Percentiles rank a stretch among this genome's conserved stretches.
Evolutionary conservation across 2,888 invertebrate species (phyloP).

Genomic region (Gastrophysa polygoni): DNA sequence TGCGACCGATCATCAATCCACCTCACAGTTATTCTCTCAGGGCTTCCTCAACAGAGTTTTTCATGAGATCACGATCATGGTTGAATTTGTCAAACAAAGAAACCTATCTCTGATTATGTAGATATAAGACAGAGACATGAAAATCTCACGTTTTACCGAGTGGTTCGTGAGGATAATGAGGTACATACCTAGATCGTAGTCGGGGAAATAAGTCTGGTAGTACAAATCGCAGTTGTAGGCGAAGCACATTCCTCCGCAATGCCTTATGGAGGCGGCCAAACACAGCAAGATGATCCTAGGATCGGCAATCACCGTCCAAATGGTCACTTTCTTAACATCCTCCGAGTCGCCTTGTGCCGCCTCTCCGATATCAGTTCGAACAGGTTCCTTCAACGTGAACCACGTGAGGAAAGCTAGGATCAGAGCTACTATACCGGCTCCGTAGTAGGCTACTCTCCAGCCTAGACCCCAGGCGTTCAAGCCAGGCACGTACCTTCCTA

Average conservation of each 20-base stretch:
- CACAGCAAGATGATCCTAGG: conserved; percentile 81
- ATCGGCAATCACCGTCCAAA: conserved; percentile 79
- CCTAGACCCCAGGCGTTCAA: conserved; percentile 78
- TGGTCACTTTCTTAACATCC: conserved; percentile 61
- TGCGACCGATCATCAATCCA: no score
- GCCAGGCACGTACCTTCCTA: conserved; percentile 83
- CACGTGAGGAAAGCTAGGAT: conserved; percentile 74
- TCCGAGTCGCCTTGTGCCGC: conserved; percentile 46
- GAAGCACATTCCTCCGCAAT: conserved; percentile 89
- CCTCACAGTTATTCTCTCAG: no score
- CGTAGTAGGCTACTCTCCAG: conserved; percentile 84
- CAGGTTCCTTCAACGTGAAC: conserved; percentile 77
- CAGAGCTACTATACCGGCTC: conserved; percentile 77
- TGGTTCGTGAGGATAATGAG: no score
- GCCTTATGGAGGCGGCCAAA: conserved; percentile 85
- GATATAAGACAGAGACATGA: no score
- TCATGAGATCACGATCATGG: no score
- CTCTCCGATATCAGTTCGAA: conserved; percentile 77
- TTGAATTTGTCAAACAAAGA: no score
- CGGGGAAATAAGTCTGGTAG: conserved; percentile 87
- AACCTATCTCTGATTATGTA: no score
- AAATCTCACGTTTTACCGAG: no score
- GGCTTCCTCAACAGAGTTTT: no score
- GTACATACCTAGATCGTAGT: conserved; percentile 87
- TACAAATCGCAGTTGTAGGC: conserved; percentile 91